phyloP scores from a whole-genome alignment of 2,888 invertebrate species.

The Rhamphomyia laevipes region DNA sequence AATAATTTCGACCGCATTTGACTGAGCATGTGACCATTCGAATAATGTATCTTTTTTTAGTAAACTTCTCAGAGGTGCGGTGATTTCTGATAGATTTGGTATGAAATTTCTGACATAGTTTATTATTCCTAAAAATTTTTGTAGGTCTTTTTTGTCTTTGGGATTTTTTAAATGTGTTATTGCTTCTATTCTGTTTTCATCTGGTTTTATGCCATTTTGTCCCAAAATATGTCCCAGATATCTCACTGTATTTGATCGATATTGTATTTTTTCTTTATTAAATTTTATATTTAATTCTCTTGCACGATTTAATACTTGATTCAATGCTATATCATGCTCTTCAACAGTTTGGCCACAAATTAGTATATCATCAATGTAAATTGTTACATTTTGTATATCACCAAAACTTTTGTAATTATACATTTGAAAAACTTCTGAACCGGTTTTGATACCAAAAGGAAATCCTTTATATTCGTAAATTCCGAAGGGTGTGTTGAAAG shows the following conservation, averaged over 20 bases:
- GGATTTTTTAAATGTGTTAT: conserved; percentile 3
- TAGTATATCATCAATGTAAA: conserved; percentile 26
- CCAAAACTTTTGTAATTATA: conserved; percentile 16
- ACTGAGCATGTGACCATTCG: conserved; percentile 9
- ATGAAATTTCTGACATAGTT: conserved; percentile 13
- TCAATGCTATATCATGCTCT: conserved; percentile 19
- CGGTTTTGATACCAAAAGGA: conserved; percentile 18
- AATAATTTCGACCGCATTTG: conserved; percentile 5
- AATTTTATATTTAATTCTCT: conserved; percentile 21
- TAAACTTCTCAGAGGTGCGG: conserved; percentile 10
- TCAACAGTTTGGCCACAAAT: conserved; percentile 7
- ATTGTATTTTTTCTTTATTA: conserved; percentile 18
- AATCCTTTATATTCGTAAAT: conserved; percentile 11
- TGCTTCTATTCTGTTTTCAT: conserved; percentile 8
- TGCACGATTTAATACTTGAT: conserved; percentile 18
- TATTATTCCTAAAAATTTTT: conserved; percentile 12
- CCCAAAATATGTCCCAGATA: conserved; percentile 19
- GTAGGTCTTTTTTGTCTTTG: conserved; percentile 9
- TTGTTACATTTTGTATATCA: conserved; percentile 18
- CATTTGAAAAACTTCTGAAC: conserved; percentile 20
- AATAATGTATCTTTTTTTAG: conserved; percentile 11
- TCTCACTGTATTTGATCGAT: conserved; percentile 16
- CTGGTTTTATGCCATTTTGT: conserved; percentile 8
- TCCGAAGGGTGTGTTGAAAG: conserved; percentile 13
- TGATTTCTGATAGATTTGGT: too few relatives aligned